Base-by-base conservation (phyloP, 1,140 invertebrate species). In the Plectus sambesii region DNA sequence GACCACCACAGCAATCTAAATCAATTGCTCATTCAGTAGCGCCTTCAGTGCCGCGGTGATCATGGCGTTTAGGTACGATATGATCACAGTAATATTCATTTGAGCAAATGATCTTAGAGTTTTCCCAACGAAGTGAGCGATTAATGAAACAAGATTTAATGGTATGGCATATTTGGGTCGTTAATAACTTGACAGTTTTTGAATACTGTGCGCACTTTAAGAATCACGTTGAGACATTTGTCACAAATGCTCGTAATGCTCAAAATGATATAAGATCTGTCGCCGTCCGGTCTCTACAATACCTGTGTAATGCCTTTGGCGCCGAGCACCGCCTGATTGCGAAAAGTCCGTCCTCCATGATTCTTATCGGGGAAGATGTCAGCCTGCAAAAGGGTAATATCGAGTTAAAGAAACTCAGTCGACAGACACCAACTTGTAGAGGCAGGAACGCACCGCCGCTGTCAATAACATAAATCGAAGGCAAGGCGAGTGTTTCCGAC, bases 341-440 rank as follows among this genome's bases (percentile, higher is more conserved):
- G 98, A 74, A 98, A 99, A 61, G 83, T 87, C 64, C 89, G 77
- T n/a, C 94, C 94, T 73, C 98, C 98, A 74, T 98, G 87, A 60
- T 87, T 78, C 69, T 80, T 80, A 70, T 98, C 93, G 0, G 93
- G 83, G 73, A 97, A 99, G 0, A 90, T 82, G 17, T 92, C 86
- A 1, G 84, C 82, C 73, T 98, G 93, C 36, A 84, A 78, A 1
- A 87, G 85, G 46, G 68, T 29, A 69, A 47, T 38, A 66, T 68
- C 9, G 60, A n/a, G n/a, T n/a, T n/a, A n/a, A n/a, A n/a, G n/a
- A n/a, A n/a, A n/a, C n/a, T n/a, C n/a, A n/a, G n/a, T n/a, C n/a
- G n/a, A n/a, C n/a, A n/a, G n/a, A n/a, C n/a, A n/a, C n/a, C n/a
- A n/a, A 98, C 27, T n/a, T n/a, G n/a, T n/a, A n/a, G n/a, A n/a